A percentile compares a stretch with the other conserved stretches of the same genome.
Evolutionary conservation across 1,140 invertebrate genomes (phyloP).

Genomic region (Heliconius himera): DNA sequence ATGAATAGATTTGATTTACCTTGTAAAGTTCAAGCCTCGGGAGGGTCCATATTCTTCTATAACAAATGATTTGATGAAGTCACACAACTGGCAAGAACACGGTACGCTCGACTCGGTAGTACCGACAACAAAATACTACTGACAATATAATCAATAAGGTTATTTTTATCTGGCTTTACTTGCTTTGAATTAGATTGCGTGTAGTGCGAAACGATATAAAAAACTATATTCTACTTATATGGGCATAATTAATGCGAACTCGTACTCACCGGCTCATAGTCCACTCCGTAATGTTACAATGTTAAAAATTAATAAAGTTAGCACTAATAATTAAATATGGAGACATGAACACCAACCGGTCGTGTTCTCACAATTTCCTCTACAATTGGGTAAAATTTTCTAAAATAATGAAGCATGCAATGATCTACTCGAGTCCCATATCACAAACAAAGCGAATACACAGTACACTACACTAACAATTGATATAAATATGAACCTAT

Average conservation of each 20-base stretch:
- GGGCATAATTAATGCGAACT: constrained; percentile 21
- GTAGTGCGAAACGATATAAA: constrained; percentile 27
- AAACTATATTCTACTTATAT: constrained; percentile 23
- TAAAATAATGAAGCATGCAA: constrained; percentile 53
- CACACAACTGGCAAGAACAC: constrained; percentile 44
- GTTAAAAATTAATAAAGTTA: constrained; percentile 39
- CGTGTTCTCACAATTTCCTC: background rate
- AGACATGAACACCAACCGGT: background rate
- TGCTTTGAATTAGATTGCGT: constrained; percentile 15
- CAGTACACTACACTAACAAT: constrained; percentile 41
- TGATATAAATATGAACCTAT: constrained; percentile 38
- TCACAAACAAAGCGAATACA: constrained; percentile 60
- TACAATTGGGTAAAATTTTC: background rate
- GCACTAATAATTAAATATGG: constrained; percentile 19
- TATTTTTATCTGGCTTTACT: constrained; percentile 20
- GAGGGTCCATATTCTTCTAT: constrained; percentile 39
- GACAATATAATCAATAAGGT: constrained; percentile 23
- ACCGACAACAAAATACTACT: constrained; percentile 25
- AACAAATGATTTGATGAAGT: constrained; percentile 35
- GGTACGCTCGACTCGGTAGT: constrained; percentile 31
- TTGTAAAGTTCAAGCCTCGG: constrained; percentile 17
- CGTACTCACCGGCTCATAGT: constrained; percentile 31
- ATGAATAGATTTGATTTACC: constrained; percentile 42
- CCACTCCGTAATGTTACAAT: constrained; percentile 28
- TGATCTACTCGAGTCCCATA: constrained; percentile 58